Evolutionary conservation across 2,797 vertebrate genomes (phyloP).

Genomic region (Hyperoplus lanceolatus): DNA sequence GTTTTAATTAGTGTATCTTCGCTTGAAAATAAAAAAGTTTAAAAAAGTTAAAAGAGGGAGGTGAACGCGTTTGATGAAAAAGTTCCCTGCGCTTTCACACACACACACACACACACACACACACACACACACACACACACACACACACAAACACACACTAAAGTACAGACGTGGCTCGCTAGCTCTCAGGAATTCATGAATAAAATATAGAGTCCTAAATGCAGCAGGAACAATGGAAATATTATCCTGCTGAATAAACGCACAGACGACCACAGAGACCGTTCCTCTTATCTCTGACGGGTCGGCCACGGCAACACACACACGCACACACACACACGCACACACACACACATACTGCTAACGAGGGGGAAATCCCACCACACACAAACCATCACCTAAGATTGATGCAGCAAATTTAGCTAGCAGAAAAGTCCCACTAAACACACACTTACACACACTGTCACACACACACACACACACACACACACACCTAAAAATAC

Average conservation of each 20-base stretch:
- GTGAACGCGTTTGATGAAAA: conserved; percentile 45
- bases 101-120: conserved; percentile 53
- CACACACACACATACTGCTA: conserved; percentile 71
- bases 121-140: conserved; percentile 50
- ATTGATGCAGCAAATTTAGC: conserved; percentile 75
- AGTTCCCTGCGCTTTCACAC: conserved; percentile 55
- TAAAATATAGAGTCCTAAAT: conserved; percentile 78
- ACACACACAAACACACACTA: conserved; percentile 44
- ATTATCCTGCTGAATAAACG: conserved; percentile 77
- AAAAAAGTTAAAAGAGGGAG: no score
- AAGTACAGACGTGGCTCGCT: conserved; percentile 51
- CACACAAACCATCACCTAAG: conserved; percentile 45
- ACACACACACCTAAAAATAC: not conserved
- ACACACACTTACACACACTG: no score
- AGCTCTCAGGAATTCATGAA: conserved; percentile 80
- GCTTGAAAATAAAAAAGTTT: no score
- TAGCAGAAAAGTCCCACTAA: conserved; percentile 48
- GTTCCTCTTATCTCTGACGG: conserved; percentile 75
- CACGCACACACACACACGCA: conserved; percentile 51
- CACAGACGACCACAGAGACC: conserved; percentile 59
- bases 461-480: not conserved
- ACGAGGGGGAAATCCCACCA: conserved; percentile 67
- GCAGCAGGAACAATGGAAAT: conserved; percentile 82
- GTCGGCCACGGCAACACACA: conserved; percentile 32
- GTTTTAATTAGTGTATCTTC: no score